Percentiles rank a stretch among this genome's conserved stretches.
Conservation (phyloP, 1,140 invertebrate species). For the Dufourea novaeangliae region DNA sequence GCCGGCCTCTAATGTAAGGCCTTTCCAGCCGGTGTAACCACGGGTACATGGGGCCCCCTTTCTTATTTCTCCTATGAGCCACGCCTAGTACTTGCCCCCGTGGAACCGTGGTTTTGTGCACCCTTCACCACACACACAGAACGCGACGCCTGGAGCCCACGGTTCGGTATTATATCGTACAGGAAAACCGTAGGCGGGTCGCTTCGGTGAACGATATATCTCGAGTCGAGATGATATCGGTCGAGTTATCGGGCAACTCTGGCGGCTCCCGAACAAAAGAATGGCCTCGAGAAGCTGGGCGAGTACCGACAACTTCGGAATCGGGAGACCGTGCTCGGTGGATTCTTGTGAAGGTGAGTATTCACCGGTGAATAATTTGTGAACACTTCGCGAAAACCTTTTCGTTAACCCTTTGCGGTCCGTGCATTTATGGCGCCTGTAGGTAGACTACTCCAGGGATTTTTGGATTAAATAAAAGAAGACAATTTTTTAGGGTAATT, state of each 20-base stretch:
- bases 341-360: too few relatives aligned
- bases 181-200: constrained; percentile 55
- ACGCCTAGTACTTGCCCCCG: constrained; percentile 73
- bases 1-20: constrained; percentile 52
- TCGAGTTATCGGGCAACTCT: constrained; percentile 17
- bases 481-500: too few relatives aligned
- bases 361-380: too few relatives aligned
- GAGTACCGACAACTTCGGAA: too few relatives aligned
- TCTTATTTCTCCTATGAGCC: constrained; percentile 76
- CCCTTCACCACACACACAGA: constrained; percentile 67
- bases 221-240: constrained; percentile 15
- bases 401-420: too few relatives aligned
- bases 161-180: not conserved
- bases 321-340: too few relatives aligned
- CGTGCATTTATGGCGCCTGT: too few relatives aligned
- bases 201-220: constrained; percentile 15
- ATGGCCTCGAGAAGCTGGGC: too few relatives aligned
- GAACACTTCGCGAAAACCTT: too few relatives aligned
- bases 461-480: too few relatives aligned
- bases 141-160: not conserved
- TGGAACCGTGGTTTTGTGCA: constrained; percentile 59
- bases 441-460: too few relatives aligned
- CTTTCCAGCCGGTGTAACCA: constrained; percentile 70
- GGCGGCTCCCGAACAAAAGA: constrained; percentile 7
- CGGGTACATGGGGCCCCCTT: constrained; percentile 69